Evolutionary conservation across 2,797 vertebrate genomes (phyloP).

Genomic region (Dromococcyx pavoninus): DNA sequence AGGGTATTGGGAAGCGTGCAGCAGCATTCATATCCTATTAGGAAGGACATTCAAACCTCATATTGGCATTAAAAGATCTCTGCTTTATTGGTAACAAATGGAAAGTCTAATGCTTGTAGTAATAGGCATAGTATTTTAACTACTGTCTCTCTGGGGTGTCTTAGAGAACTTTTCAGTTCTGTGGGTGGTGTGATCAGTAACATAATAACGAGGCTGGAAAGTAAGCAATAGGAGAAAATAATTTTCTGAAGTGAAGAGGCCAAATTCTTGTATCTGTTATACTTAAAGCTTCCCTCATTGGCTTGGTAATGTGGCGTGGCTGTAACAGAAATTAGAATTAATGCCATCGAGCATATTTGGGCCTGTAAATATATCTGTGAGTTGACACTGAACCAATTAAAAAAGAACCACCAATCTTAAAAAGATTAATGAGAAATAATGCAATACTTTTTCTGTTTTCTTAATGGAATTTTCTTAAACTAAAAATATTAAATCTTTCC

Average conservation of each 20-base stretch:
- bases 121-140: not conserved
- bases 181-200: not conserved
- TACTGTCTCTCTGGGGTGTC: not conserved
- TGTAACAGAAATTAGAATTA: not conserved
- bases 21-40: not conserved
- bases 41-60: not conserved
- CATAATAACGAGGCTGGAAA: not conserved
- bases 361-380: not conserved
- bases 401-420: not conserved
- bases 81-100: not conserved
- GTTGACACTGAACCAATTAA: not conserved
- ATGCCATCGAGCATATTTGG: not conserved
- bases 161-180: not conserved
- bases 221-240: not conserved
- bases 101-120: conserved; percentile 1
- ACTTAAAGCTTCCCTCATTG: not conserved
- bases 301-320: not conserved
- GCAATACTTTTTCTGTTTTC: not conserved
- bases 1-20: not conserved
- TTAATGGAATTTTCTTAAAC: not conserved
- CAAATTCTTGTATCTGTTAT: not conserved
- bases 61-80: not conserved
- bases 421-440: not conserved
- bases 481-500: not conserved
- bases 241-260: not conserved